Evolutionary conservation across 2,797 vertebrate species (phyloP).

Genomic region (Acropternis orthonyx): DNA sequence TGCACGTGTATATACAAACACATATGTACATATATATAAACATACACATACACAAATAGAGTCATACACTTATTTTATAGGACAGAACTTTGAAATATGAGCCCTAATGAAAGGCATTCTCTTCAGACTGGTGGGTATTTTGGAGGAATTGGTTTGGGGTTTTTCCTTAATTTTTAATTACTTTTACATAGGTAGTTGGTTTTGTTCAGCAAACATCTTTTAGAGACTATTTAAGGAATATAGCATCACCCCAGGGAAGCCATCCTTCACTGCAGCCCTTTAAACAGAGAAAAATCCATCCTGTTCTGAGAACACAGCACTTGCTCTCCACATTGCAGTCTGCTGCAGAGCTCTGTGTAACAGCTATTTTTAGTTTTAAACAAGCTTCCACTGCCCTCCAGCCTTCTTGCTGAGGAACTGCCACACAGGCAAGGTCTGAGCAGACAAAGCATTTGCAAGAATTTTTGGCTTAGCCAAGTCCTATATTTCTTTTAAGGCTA

Average conservation of each 20-base stretch:
- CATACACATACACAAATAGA: neutral
- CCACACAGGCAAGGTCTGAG: neutral
- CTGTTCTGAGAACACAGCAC: neutral
- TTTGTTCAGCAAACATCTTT: neutral
- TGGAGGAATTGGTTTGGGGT: neutral
- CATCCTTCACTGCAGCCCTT: neutral
- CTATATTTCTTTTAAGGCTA: neutral
- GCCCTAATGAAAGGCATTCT: neutral
- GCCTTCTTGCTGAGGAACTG: conserved; percentile 50
- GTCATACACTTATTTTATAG: neutral
- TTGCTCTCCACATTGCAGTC: neutral
- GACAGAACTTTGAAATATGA: neutral
- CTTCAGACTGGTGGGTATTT: neutral
- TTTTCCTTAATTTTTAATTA: neutral
- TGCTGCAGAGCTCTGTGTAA: neutral
- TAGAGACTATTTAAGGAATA: neutral
- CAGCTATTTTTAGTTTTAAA: conserved; percentile 37
- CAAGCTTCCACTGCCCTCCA: conserved; percentile 62
- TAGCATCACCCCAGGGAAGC: neutral
- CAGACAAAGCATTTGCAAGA: neutral
- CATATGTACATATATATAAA: neutral
- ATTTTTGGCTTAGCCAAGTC: neutral
- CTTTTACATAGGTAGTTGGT: neutral
- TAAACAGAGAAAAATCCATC: neutral
- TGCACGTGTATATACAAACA: too few relatives aligned